Evolutionary conservation across 2,888 invertebrate genomes (phyloP), one percentile per base, ranked within the genome.

Genomic region (Drosophila macrospina): DNA sequence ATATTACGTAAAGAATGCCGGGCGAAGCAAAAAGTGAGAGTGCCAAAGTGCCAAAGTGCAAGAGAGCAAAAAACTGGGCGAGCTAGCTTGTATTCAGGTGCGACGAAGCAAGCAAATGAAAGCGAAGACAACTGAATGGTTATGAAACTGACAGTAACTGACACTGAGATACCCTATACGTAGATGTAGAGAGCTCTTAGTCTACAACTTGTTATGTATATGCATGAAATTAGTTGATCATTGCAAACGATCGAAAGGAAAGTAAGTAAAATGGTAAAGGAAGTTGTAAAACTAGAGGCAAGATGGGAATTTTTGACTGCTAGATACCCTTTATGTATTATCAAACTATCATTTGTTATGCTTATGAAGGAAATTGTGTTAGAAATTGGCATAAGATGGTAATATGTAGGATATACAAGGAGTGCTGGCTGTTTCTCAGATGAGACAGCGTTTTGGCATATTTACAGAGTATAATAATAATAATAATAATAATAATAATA

Each of bases 1-100:
- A 20, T 51, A 48, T 74, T 69, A 74, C 30, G 32, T 48, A 74
- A 74, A 47, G 47, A 68, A 68, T 67, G 50, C n/a, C 51, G 34
- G 16, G 8, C 34, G 5, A 42, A 30, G 34, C 36, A 32, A 42
- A 42, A 52, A 37, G 8, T 13, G 7, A 28, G 15, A 32, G 37
- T 47, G 13, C 11, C n/a, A 37, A 6, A 32, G 37, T 47, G 13
- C 11, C n/a, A 37, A 6, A 28, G 28, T 13, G 15, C 13, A 24
- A 28, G 24, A 45, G 39, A 34, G 39, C 16, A 34, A 13, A 52
- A 62, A 56, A 37, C n/a, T 44, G 28, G 8, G 4, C 34, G 8
- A 52, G 7, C 30, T 24, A 28, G 16, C 20, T 20, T 30, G n/a
- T 42, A 48, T 13, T 16, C 32, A 47, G 13, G 15, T 28, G 11